Conservation (phyloP, 2,888 invertebrate genomes). For the Scaptomyza parva region DNA sequence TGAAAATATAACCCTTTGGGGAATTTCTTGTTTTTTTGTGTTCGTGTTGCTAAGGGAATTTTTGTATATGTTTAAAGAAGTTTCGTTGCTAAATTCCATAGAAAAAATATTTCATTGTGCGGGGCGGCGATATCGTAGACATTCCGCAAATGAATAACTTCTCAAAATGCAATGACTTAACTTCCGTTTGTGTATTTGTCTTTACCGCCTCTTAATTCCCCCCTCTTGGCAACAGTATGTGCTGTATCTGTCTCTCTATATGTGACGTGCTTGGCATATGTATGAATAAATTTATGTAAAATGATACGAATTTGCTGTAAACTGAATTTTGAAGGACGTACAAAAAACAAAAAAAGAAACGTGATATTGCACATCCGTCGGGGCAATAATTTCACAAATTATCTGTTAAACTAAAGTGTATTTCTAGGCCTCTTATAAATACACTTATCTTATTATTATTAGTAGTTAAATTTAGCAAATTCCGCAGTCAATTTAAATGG, state of each 20-base stretch:
- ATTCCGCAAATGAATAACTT: slow-evolving; percentile 16
- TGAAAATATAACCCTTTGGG: neutral
- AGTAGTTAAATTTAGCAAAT: slow-evolving; percentile 33
- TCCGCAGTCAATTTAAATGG: slow-evolving; percentile 38
- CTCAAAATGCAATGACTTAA: slow-evolving; percentile 42
- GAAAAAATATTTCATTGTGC: neutral
- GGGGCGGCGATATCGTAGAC: neutral
- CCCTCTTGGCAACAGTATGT: too few relatives aligned
- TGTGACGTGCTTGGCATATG: slow-evolving; percentile 43
- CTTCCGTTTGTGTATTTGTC: slow-evolving; percentile 56
- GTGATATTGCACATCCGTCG: slow-evolving; percentile 19
- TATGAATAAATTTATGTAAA: too few relatives aligned
- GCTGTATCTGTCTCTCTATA: neutral
- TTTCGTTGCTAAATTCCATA: neutral
- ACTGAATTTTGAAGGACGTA: slow-evolving; percentile 46
- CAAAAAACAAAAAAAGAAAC: too few relatives aligned
- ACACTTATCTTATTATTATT: slow-evolving; percentile 20
- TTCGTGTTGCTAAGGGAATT: neutral
- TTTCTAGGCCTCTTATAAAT: neutral
- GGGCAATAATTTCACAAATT: slow-evolving; percentile 31
- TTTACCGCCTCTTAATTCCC: neutral
- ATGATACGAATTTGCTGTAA: slow-evolving; percentile 39
- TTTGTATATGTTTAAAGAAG: neutral
- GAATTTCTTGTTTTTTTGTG: neutral
- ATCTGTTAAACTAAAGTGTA: slow-evolving; percentile 21